These are phyloP conservation scores for Ctenicera cuprea DNA, from an alignment of 2,888 invertebrate genomes.

Conservation along the genomic window DNA sequence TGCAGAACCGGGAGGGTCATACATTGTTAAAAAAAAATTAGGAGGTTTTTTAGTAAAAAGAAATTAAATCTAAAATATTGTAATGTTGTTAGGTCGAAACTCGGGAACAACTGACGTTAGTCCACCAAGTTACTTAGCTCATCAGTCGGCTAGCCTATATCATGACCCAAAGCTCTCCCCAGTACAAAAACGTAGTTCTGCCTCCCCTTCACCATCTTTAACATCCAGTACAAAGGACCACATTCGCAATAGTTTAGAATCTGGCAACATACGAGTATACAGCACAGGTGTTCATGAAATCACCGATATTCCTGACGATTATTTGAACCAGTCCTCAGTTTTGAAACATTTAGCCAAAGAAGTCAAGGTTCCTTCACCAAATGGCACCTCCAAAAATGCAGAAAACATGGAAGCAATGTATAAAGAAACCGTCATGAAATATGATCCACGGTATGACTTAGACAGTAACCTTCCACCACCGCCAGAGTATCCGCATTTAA, in stretches of 20 bases:
- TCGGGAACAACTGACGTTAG: slow-evolving; percentile 68
- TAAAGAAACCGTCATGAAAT: slow-evolving; percentile 47
- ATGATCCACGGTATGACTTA: slow-evolving; percentile 58
- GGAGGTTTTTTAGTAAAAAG: too few species aligned
- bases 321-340: slow-evolving; percentile 87
- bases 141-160: slow-evolving; percentile 63
- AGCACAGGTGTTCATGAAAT: slow-evolving; percentile 78
- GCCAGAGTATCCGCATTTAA: slow-evolving; percentile 70
- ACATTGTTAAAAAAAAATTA: too few species aligned
- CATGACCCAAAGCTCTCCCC: slow-evolving; percentile 67
- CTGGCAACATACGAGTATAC: slow-evolving; percentile 53
- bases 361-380: slow-evolving; percentile 73
- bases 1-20: too few species aligned
- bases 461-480: slow-evolving; percentile 67
- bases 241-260: slow-evolving; percentile 60
- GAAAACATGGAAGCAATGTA: slow-evolving; percentile 56
- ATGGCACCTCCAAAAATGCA: slow-evolving; percentile 55
- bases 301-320: slow-evolving; percentile 90
- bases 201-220: slow-evolving; percentile 68
- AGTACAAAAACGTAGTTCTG: slow-evolving; percentile 66
- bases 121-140: slow-evolving; percentile 60
- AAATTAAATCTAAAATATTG: too few species aligned
- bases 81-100: slow-evolving; percentile 65
- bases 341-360: slow-evolving; percentile 90
- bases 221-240: slow-evolving; percentile 62